A percentile compares a stretch with the other conserved stretches of the same genome.
Evolutionary conservation across 92 coral and sea anemone species (phyloP).

Genomic region (Epizoanthus ramosus): DNA sequence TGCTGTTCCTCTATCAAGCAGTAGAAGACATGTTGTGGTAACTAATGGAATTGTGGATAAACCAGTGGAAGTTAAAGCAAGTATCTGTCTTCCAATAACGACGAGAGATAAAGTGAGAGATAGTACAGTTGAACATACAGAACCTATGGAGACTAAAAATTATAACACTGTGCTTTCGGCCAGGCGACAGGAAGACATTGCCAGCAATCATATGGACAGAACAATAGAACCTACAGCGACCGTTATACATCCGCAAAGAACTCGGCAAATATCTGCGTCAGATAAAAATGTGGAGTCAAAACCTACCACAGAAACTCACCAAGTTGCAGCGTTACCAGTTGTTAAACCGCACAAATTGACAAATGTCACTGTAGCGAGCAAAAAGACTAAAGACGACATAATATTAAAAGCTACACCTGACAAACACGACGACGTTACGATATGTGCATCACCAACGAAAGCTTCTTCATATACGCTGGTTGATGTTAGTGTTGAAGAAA

Average conservation of each 20-base stretch:
- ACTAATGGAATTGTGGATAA: neutral
- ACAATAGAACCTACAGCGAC: neutral
- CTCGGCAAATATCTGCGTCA: neutral
- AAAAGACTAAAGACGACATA: conserved; percentile 6
- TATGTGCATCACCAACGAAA: conserved; percentile 18
- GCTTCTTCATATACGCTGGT: conserved; percentile 3
- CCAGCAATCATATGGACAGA: neutral
- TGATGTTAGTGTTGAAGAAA: conserved; percentile 15
- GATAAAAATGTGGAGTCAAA: conserved; percentile 14
- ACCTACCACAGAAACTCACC: neutral
- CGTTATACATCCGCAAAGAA: conserved; percentile 2
- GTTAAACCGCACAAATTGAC: neutral
- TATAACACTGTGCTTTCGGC: neutral
- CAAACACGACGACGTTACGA: conserved; percentile 2
- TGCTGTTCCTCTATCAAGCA: neutral
- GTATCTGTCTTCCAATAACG: conserved; percentile 3
- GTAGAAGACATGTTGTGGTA: neutral
- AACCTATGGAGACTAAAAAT: neutral
- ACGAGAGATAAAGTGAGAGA: neutral
- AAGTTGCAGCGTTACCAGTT: neutral
- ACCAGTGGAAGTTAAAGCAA: conserved; percentile 12
- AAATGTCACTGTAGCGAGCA: neutral
- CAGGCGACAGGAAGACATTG: neutral
- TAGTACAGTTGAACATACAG: neutral
- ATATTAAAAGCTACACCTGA: conserved; percentile 22